These are phyloP conservation scores for Mustela lutreola DNA, from an alignment of 2,113 vertebrate genomes.

Conservation along the genomic window DNA sequence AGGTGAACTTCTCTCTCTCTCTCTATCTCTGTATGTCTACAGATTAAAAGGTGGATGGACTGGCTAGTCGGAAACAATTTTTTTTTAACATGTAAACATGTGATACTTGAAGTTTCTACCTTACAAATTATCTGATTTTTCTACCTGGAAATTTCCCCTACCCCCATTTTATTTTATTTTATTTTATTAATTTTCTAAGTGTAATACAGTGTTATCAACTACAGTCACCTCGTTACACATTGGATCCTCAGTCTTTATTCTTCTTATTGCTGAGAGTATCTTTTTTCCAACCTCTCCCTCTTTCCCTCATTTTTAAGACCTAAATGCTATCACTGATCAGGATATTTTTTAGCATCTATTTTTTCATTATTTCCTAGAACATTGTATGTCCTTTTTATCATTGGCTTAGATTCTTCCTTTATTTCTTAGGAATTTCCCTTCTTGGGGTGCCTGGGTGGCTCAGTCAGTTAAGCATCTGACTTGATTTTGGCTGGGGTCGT, in stretches of 20 bases:
- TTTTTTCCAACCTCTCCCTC: background rate
- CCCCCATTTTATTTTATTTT: background rate
- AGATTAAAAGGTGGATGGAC: background rate
- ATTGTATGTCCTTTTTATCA: background rate
- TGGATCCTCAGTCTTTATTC: background rate
- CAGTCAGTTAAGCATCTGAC: background rate
- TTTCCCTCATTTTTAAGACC: background rate
- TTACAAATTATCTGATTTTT: background rate
- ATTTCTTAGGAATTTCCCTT: background rate
- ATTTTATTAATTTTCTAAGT: background rate
- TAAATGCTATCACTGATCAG: background rate
- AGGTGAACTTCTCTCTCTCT: background rate
- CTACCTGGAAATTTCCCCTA: background rate
- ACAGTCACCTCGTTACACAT: background rate
- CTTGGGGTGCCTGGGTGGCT: background rate
- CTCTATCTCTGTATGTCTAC: background rate
- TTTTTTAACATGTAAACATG: background rate
- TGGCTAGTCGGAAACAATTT: background rate
- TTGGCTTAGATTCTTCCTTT: background rate
- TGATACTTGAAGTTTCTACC: background rate
- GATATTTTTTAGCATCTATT: background rate
- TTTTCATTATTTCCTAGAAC: background rate
- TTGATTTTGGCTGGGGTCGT: no score
- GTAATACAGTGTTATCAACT: background rate
- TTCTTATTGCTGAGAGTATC: background rate